Evolutionary conservation across 2,888 invertebrate genomes (phyloP).

Genomic region (Disparrhopalites patrizii): DNA sequence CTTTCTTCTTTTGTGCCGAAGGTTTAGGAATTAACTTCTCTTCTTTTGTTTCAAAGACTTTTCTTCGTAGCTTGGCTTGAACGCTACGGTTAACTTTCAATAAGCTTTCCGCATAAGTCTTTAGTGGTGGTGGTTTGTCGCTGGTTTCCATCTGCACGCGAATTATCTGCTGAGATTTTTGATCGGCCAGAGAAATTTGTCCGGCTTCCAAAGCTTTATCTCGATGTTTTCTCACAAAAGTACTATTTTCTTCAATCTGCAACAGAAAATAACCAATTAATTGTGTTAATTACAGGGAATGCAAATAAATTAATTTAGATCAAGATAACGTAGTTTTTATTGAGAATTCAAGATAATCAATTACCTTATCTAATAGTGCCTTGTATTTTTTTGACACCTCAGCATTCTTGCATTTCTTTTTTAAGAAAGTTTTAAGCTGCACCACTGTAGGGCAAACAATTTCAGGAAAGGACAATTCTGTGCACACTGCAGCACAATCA

Average conservation of each 20-base stretch:
- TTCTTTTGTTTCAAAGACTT: conserved; percentile 41
- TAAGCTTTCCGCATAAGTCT: conserved; percentile 38
- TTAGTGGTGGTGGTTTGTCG: conserved; percentile 39
- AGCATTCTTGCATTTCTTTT: conserved; percentile 45
- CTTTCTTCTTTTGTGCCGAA: conserved; percentile 9
- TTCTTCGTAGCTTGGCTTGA: conserved; percentile 36
- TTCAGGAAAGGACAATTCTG: conserved; percentile 46
- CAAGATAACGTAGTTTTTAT: too few relatives aligned
- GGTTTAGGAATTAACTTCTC: conserved; percentile 44
- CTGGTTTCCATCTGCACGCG: conserved; percentile 43
- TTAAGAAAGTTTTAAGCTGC: conserved; percentile 43
- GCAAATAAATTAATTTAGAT: conserved; percentile 6
- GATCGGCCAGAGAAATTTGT: conserved; percentile 38
- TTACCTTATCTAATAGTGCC: conserved; percentile 43
- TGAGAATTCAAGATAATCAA: too few relatives aligned
- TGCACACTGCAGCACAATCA: conserved; percentile 40
- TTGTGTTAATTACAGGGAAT: background rate
- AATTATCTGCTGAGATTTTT: conserved; percentile 42
- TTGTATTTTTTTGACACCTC: conserved; percentile 44
- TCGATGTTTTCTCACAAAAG: conserved; percentile 36
- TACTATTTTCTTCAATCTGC: conserved; percentile 44
- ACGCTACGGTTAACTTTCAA: conserved; percentile 38
- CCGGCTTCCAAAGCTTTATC: conserved; percentile 43
- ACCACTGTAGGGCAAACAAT: conserved; percentile 44
- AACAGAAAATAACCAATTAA: background rate